Percentiles rank a stretch among this genome's conserved stretches.
phyloP scores from a whole-genome alignment of 2,113 vertebrate genomes.

The Ardeotis arabs region DNA sequence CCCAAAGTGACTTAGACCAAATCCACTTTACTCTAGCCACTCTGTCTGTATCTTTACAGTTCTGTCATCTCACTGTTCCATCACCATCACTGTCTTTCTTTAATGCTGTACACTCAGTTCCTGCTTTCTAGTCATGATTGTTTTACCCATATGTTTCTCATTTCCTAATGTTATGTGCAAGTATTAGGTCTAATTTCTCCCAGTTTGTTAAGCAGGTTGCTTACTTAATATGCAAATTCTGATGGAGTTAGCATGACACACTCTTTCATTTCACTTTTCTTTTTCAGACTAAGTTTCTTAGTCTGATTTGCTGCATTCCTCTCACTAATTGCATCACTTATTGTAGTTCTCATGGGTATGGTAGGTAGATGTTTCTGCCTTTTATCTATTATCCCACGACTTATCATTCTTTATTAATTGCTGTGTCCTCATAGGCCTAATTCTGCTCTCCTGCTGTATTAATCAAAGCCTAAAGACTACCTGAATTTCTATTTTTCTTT shows the following conservation, averaged over 20 bases:
- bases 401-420: not conserved
- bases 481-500: not conserved
- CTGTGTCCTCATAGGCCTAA: not conserved
- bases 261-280: not conserved
- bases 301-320: not conserved
- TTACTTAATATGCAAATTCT: not conserved
- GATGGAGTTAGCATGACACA: not conserved
- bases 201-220: not conserved
- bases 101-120: not conserved
- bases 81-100: not conserved
- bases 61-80: not conserved
- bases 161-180: not conserved
- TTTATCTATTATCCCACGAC: not conserved
- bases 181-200: not conserved
- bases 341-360: not conserved
- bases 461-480: not conserved
- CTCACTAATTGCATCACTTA: not conserved
- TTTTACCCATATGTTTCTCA: not conserved
- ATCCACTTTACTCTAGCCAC: not conserved
- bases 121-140: not conserved
- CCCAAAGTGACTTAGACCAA: not conserved
- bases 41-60: not conserved
- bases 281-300: not conserved
- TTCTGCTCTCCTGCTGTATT: not conserved
- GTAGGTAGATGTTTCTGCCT: not conserved